Base-by-base conservation (phyloP, 2,797 vertebrate genomes). In the Anguilla marmorata region DNA sequence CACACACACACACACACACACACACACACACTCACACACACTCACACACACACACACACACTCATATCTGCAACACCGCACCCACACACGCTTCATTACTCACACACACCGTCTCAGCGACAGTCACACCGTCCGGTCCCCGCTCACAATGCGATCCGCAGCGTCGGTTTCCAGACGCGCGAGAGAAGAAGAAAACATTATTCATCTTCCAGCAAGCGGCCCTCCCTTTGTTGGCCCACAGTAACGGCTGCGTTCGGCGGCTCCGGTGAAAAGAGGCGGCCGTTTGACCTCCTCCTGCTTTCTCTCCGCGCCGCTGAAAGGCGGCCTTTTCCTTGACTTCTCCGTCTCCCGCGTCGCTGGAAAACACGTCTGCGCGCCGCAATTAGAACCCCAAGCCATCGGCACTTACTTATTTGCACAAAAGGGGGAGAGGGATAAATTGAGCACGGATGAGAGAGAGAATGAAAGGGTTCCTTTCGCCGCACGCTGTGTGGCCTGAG, bases 171-270 rank as follows among this genome's bases (percentile, higher is more conserved):
- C 54, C 54, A 56, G 54, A 56, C 14, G 1, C 14, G 54, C 11
- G 14, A 56, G 54, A 19, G 76, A 88, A 90, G 76, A 88, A 90
- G 92, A 90, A 90, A 91, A 90, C 92, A 87, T 90, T 89, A 92
- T 91, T 88, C 89, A 79, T 87, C 89, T 89, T 90, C 90, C 92
- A 91, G 93, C 92, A 91, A 93, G 92, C 91, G 92, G 87, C 90
- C 88, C 86, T 86, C 88, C 88, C 91, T 93, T 92, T 88, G 93
- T 92, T 91, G 90, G 92, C 91, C 90, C 56, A 88, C 80, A 89
- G 89, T 60, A 11, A 84, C 90, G 88, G 90, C 89, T 86, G 83
- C 88, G 88, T 88, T 89, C 91, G 84, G 91, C 89, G 85, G 83
- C 88, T 89, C 54, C 89, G 58, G 83, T 86, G 86, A 88, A 90